Base-by-base conservation (phyloP, 2,113 vertebrate genomes). In the Sisor rabdophorus region DNA sequence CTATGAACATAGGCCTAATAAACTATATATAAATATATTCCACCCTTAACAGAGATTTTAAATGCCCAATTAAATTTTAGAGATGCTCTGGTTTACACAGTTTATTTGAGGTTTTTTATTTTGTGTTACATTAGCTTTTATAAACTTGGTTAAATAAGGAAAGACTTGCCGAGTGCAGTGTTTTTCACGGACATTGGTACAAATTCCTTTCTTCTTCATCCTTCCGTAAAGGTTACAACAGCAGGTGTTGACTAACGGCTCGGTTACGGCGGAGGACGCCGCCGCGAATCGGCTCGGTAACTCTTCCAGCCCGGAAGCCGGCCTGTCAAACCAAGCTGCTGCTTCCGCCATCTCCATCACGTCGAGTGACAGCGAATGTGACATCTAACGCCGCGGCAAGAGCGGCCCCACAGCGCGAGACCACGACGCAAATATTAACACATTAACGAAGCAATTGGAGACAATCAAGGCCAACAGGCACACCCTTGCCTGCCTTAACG, bases 341-440 rank as follows among this genome's bases (percentile, higher is more conserved):
- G 93, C 95, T 85, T 98, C 95, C 77, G 97, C 97, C 84, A 99
- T 99, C 92, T 99, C 97, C 91, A 99, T 99, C 94, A 98, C 96
- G 82, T 99, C 97, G 88, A 98, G 96, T 91, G 97, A 98, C 93
- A 98, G 97, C 88, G 97, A 98, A 93, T 96, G 96, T 92, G 97
- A 98, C 92, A 96, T 98, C 92, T 98, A 90, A 94, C 85, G 87
- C 92, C 85, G 77, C 83, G 81, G 28, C 63, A 71, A 54, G 52
- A 79, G 80, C 85, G n/a, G n/a, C 9, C 48, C 64, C 64, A 44
- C 40, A 44, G 10, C 65, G 44, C 44, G 58, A 73, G 79, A 82
- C 77, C 82, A 81, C 73, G 79, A 86, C 73, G 85, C 80, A 52
- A 82, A 82, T 56, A 80, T 83, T 76, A 83, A 83, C 77, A 81